phyloP scores from a whole-genome alignment of 2,113 vertebrate species.

The Scomber japonicus region DNA sequence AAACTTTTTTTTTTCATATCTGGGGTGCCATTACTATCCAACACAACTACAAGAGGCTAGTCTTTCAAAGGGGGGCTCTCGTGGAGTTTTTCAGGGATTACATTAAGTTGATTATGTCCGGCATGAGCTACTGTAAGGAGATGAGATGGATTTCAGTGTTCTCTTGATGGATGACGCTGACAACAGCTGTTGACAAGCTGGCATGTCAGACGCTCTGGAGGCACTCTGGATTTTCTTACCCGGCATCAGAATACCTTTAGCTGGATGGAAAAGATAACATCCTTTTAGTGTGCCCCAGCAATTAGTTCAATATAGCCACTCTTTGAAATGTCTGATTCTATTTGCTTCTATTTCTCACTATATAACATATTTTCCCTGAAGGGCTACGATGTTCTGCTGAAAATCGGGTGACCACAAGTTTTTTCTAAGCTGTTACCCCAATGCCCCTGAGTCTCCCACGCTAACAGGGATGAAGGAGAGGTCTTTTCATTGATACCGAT shows the following conservation, averaged over 20 bases:
- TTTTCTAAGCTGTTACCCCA: not conserved
- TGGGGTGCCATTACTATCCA: not conserved
- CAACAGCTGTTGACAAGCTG: conserved; percentile 24
- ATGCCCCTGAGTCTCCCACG: conserved; percentile 3
- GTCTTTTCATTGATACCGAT: conserved; percentile 49
- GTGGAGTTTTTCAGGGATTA: not conserved
- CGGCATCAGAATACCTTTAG: not conserved
- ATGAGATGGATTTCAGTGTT: conserved; percentile 17
- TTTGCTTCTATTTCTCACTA: too few species aligned
- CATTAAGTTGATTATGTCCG: not conserved
- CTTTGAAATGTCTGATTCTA: too few species aligned
- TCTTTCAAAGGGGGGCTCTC: conserved; percentile 8
- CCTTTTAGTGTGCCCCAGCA: not conserved
- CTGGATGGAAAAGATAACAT: not conserved
- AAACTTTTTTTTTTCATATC: conserved; percentile 1
- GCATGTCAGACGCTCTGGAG: not conserved
- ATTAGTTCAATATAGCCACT: not conserved
- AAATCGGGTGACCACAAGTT: not conserved
- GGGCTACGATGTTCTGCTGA: not conserved
- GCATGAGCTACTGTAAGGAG: not conserved
- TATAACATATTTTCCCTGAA: not conserved
- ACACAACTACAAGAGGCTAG: not conserved
- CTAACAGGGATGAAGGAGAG: conserved; percentile 33
- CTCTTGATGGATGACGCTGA: conserved; percentile 24
- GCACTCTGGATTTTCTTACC: not conserved